Evolutionary conservation across 2,888 invertebrate genomes (phyloP), one percentile per base, ranked within the genome.

Genomic region (Nomada hirtipes): DNA sequence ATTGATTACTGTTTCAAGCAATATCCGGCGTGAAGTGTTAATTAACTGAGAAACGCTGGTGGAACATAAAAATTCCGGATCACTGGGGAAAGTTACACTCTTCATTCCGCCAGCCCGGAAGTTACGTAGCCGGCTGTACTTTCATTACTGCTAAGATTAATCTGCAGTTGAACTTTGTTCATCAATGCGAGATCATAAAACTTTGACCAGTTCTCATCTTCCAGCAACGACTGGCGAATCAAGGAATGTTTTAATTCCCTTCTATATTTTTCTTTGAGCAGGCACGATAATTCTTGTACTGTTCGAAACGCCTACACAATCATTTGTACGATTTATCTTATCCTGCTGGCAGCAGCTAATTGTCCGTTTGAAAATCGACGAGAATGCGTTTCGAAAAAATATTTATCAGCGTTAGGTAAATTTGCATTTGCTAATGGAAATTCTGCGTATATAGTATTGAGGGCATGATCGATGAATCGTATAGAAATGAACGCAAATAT

Each of bases 121-220:
- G 71, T 82, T 76, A 64, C 64, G 53, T 29, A n/a, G 68, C 26
- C 72, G 47, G 10, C 64, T 61, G 69, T 68, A 71, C 64, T 81
- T 76, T 76, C 82, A 81, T 80, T 80, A 69, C 75, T 20, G 59
- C 68, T 67, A 81, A 81, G 81, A 82, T 82, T 82, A 82, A 82
- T 81, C 76, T 71, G 55, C 52, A 68, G 82, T 76, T 76, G 67
- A 82, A 81, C 71, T 81, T 81, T 76, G 81, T 76, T 82, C 81
- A 81, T 82, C 81, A 80, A 82, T 80, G 68, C 76, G 71, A 68
- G 63, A 82, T 81, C 76, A 76, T 76, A 69, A 76, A 76, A 81
- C 76, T 81, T 81, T 59, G 60, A 63, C 76, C 76, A 67, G 81
- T 76, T 82, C 64, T 72, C 72, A 76, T 76, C 26, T 55, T 13